Evolutionary conservation across 35 echinoderm and acorn worm species (phyloP).

Genomic region (Lytechinus variegatus): DNA sequence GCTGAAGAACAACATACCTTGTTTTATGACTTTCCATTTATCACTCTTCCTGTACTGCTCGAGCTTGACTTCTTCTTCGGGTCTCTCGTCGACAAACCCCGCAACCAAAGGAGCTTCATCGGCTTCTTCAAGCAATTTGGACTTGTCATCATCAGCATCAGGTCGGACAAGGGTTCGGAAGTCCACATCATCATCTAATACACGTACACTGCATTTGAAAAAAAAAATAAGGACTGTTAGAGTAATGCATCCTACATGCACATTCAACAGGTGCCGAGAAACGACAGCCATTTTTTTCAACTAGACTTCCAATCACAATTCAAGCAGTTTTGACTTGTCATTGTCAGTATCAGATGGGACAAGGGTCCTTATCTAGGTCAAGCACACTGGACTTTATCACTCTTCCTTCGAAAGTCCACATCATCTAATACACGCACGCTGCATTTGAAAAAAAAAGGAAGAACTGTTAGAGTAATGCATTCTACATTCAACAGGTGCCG

Average conservation of each 20-base stretch:
- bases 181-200: constrained; percentile 87
- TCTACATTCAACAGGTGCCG: no score
- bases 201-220: not conserved
- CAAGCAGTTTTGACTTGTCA: constrained; percentile 36
- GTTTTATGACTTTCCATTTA: constrained; percentile 70
- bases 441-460: no score
- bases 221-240: no score
- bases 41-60: constrained; percentile 78
- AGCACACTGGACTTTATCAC: not conserved
- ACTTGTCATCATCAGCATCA: constrained; percentile 49
- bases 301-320: constrained; percentile 69
- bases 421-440: no score
- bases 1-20: no score
- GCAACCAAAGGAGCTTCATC: constrained; percentile 89
- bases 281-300: constrained; percentile 70
- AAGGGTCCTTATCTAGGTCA: constrained; percentile 67
- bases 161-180: constrained; percentile 31
- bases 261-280: not conserved
- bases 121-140: constrained; percentile 23
- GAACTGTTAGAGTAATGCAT: no score
- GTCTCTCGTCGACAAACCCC: constrained; percentile 83
- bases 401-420: no score
- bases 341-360: constrained; percentile 26
- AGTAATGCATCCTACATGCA: not conserved
- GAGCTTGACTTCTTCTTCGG: constrained; percentile 72